These are phyloP conservation scores for Pelodytes ibericus DNA, from an alignment of 2,797 vertebrate genomes.

Conservation along the genomic window DNA sequence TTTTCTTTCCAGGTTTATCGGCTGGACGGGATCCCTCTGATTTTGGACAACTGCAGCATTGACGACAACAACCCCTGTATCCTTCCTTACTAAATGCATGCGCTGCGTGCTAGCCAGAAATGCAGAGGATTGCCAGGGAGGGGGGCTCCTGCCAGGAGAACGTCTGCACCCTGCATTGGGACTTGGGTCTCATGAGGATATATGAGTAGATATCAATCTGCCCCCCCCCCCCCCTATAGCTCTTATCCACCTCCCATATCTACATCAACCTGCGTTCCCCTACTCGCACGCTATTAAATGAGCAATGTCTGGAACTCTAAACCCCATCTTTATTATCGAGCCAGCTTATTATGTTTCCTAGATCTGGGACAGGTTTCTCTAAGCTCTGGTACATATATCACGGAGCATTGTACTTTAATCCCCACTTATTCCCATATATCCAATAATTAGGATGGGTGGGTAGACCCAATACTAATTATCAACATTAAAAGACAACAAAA, in stretches of 20 bases:
- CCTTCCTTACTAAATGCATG: conserved; percentile 70
- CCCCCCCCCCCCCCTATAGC: neutral
- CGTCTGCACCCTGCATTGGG: neutral
- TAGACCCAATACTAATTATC: no score
- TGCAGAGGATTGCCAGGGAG: no score
- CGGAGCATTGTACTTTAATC: no score
- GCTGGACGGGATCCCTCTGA: conserved; percentile 88
- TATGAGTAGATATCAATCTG: neutral
- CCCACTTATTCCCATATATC: no score
- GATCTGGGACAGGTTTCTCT: no score
- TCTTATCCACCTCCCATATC: neutral
- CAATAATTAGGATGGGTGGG: no score
- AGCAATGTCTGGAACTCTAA: neutral
- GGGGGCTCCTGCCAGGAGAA: neutral
- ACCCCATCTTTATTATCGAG: neutral
- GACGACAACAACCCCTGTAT: conserved; percentile 99
- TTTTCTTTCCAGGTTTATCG: conserved; percentile 78
- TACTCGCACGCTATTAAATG: no score
- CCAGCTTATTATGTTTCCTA: no score
- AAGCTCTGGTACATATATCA: no score
- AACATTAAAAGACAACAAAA: no score
- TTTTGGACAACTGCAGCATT: conserved; percentile 92
- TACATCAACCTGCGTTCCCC: neutral
- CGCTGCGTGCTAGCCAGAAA: neutral
- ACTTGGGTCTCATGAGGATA: no score